Evolutionary conservation across 2,888 invertebrate species (phyloP).

Genomic region (Volucella zonaria): DNA sequence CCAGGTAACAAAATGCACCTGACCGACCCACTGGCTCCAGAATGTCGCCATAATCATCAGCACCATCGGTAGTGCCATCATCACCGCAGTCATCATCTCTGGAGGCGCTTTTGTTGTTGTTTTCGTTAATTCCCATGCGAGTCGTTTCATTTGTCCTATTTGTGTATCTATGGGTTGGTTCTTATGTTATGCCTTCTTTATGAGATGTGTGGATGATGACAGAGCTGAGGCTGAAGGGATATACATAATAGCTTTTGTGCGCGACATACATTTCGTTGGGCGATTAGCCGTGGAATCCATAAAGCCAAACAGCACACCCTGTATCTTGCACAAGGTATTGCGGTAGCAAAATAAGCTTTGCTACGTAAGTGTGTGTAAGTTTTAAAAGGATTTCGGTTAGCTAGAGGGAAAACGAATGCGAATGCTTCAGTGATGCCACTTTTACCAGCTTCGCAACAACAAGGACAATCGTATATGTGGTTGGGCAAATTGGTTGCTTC

Average conservation of each 20-base stretch:
- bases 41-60: conserved; percentile 38
- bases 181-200: too few relatives aligned
- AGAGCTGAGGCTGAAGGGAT: neutral
- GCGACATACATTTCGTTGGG: conserved; percentile 11
- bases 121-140: conserved; percentile 48
- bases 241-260: conserved; percentile 22
- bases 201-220: neutral
- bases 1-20: conserved; percentile 48
- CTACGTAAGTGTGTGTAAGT: too few relatives aligned
- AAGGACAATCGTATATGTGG: conserved; percentile 25
- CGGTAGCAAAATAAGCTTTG: too few relatives aligned
- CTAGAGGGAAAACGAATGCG: conserved; percentile 1
- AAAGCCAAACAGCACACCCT: conserved; percentile 59
- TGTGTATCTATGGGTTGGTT: neutral
- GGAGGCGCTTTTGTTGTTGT: conserved; percentile 36
- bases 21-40: conserved; percentile 25
- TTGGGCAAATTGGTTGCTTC: conserved; percentile 34
- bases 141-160: conserved; percentile 36
- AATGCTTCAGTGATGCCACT: conserved; percentile 30
- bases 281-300: conserved; percentile 47
- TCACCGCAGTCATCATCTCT: conserved; percentile 28
- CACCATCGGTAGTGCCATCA: neutral
- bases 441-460: conserved; percentile 10
- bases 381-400: too few relatives aligned
- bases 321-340: conserved; percentile 1